A percentile compares a stretch with the other conserved stretches of the same genome.
phyloP scores from a whole-genome alignment of 2,113 vertebrate species.

The Tamias sibiricus region DNA sequence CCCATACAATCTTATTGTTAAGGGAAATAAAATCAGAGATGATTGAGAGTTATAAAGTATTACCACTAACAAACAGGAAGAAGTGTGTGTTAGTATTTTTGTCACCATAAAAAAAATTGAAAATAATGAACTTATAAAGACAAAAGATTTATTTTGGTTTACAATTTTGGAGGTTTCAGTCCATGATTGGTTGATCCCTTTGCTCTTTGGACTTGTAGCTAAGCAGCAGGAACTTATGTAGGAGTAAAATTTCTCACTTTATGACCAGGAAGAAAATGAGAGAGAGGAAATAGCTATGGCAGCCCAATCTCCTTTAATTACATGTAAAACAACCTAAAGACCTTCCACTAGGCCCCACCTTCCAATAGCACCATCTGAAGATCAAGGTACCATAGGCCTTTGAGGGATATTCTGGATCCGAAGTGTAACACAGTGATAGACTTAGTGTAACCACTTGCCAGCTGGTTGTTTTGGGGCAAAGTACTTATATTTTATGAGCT shows the following conservation, averaged over 20 bases:
- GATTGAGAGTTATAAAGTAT: neutral
- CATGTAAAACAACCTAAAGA: neutral
- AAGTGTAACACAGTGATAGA: neutral
- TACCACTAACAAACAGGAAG: neutral
- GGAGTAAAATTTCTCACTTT: neutral
- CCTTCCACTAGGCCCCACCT: neutral
- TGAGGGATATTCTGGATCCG: neutral
- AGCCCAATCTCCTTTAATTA: neutral
- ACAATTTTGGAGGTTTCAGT: neutral
- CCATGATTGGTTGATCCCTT: neutral
- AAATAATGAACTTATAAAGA: neutral
- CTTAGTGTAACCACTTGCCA: neutral
- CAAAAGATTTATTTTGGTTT: neutral
- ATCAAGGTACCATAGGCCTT: too few species aligned
- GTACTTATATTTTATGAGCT: neutral
- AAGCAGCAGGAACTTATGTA: neutral
- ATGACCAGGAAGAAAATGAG: too few species aligned
- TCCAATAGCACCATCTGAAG: neutral
- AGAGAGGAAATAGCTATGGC: too few species aligned
- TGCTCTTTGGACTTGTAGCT: neutral
- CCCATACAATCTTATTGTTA: neutral
- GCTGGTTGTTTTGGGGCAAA: neutral
- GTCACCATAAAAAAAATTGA: too few species aligned
- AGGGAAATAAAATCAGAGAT: neutral
- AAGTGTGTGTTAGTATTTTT: neutral